These are phyloP conservation scores for Conus canariensis DNA, from an alignment of 2,888 invertebrate genomes.

Conservation along the genomic window DNA sequence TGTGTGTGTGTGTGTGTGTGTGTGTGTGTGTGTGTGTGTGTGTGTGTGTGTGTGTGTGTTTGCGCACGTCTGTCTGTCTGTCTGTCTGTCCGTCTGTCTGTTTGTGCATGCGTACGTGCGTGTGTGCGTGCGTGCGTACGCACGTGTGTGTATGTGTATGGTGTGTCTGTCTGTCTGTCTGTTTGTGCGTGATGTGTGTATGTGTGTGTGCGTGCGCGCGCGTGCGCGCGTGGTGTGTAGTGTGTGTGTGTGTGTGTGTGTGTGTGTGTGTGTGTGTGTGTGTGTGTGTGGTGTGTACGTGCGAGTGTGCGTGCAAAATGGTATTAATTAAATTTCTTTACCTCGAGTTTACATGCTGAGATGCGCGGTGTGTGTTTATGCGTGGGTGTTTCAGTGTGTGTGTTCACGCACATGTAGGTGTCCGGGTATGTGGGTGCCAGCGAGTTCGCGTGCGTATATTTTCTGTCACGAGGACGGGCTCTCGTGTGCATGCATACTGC, in stretches of 20 bases:
- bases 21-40: background rate
- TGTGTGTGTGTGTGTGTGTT: background rate
- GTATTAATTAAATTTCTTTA: no score
- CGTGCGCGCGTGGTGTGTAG: no score
- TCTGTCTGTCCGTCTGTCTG: background rate
- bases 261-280: no score
- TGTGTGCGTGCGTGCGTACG: background rate
- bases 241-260: no score
- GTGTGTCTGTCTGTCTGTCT: no score
- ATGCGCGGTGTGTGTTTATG: background rate
- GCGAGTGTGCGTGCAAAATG: no score
- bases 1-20: constrained; percentile 1
- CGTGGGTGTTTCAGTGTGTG: constrained; percentile 20
- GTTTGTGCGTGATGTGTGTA: no score
- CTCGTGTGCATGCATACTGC: background rate
- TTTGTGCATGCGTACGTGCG: background rate
- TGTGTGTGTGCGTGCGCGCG: no score
- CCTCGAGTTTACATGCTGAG: no score
- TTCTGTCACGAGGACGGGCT: background rate
- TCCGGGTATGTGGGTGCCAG: background rate
- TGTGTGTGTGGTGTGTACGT: no score
- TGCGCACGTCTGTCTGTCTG: background rate
- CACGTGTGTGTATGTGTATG: background rate
- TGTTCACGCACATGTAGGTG: background rate
- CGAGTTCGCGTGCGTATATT: background rate